Conservation (phyloP, 2,888 invertebrate genomes). For the Eumacrocentrus americanus region DNA sequence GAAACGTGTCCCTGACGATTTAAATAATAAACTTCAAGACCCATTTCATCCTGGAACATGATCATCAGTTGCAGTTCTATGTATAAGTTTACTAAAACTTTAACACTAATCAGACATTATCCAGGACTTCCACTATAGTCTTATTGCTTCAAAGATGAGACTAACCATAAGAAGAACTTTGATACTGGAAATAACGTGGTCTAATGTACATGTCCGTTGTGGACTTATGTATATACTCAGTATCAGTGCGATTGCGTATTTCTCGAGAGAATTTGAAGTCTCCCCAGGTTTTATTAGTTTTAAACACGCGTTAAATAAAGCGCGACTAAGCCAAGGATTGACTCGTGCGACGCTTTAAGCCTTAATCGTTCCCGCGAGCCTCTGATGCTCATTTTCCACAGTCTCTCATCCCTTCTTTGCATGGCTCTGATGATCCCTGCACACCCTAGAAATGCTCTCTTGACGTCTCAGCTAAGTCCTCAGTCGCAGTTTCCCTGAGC, state of each 20-base stretch:
- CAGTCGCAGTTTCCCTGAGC: background rate
- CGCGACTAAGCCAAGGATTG: slow-evolving; percentile 49
- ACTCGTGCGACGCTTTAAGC: slow-evolving; percentile 53
- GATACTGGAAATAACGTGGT: background rate
- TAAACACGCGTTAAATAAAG: slow-evolving; percentile 62
- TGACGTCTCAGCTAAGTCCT: background rate
- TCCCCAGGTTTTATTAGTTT: slow-evolving; percentile 56
- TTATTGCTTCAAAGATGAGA: too few species aligned
- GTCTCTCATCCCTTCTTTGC: slow-evolving; percentile 29
- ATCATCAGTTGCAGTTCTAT: background rate
- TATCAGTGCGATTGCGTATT: slow-evolving; percentile 28
- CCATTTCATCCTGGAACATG: background rate
- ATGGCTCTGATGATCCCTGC: slow-evolving; percentile 12
- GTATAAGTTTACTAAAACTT: background rate
- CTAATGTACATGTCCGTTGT: slow-evolving; percentile 2
- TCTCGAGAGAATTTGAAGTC: slow-evolving; percentile 30
- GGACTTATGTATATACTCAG: background rate
- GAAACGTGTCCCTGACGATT: background rate
- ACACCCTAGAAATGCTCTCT: slow-evolving; percentile 9
- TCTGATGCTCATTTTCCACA: slow-evolving; percentile 39
- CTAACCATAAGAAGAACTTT: too few species aligned
- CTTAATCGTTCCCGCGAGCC: slow-evolving; percentile 48
- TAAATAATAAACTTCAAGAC: background rate
- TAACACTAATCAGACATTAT: background rate
- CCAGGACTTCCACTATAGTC: background rate